These are phyloP conservation scores for Anas platyrhynchos DNA, from an alignment of 2,113 vertebrate genomes.

Conservation along the genomic window DNA sequence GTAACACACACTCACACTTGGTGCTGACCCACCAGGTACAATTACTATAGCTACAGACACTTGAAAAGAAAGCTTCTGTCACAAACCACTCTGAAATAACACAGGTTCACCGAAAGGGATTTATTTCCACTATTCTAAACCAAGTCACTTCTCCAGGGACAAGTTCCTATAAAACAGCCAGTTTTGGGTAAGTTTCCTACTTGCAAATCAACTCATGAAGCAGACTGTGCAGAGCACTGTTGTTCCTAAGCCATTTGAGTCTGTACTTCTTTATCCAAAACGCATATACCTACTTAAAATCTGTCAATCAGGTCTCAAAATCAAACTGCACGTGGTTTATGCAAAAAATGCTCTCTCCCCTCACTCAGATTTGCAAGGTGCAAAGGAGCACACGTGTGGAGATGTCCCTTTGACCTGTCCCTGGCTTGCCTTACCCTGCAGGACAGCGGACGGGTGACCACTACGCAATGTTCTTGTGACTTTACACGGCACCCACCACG, in stretches of 20 bases:
- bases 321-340: neutral
- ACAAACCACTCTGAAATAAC: no score
- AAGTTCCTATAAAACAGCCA: neutral
- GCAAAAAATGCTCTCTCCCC: neutral
- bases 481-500: neutral
- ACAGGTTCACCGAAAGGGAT: rapidly evolving
- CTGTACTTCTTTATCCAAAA: neutral
- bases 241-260: neutral
- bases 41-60: neutral
- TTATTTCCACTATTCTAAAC: neutral
- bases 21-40: rapidly evolving
- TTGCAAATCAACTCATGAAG: neutral
- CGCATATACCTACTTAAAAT: neutral
- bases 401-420: neutral
- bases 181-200: neutral
- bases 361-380: neutral
- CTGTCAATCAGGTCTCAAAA: neutral
- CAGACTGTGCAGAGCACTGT: no score
- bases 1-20: rapidly evolving
- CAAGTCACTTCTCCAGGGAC: neutral
- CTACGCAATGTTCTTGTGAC: rapidly evolving
- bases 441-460: rapidly evolving
- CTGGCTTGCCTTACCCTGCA: rapidly evolving
- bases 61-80: no score
- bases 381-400: neutral